phyloP scores from a whole-genome alignment of 2,797 vertebrate genomes.

The Yasuhikotakia modesta region DNA sequence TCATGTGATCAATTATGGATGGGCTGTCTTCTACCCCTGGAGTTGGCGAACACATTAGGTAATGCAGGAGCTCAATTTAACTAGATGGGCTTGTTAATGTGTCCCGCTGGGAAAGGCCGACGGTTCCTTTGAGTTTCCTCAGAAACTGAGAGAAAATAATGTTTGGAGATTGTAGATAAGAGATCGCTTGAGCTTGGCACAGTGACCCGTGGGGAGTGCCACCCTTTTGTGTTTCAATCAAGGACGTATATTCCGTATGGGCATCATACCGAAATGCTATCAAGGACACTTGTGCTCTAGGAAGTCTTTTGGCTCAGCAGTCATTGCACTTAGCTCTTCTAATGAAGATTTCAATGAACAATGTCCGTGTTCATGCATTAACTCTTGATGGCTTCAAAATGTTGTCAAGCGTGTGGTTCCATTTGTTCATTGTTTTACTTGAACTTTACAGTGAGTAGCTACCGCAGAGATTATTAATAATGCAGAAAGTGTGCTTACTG shows the following conservation, averaged over 20 bases:
- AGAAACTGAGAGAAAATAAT: conserved; percentile 57
- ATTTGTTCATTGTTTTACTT: conserved; percentile 35
- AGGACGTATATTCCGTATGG: not conserved
- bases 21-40: conserved; percentile 78
- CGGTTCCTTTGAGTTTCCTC: conserved; percentile 61
- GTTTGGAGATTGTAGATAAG: conserved; percentile 61
- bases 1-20: conserved; percentile 84
- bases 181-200: conserved; percentile 40
- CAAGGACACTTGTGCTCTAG: conserved; percentile 22
- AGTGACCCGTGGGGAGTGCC: conserved; percentile 41
- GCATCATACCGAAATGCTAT: conserved; percentile 5
- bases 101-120: conserved; percentile 72
- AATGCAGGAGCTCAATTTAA: conserved; percentile 84
- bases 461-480: conserved; percentile 34
- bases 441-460: conserved; percentile 19
- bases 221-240: conserved; percentile 1
- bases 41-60: conserved; percentile 81
- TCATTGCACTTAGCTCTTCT: not conserved
- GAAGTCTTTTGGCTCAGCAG: conserved; percentile 15
- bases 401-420: conserved; percentile 1
- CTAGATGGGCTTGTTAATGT: conserved; percentile 86
- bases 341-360: conserved; percentile 6
- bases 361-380: not conserved
- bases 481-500: conserved; percentile 18
- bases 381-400: conserved; percentile 7